phyloP scores from a whole-genome alignment of 1,140 invertebrate genomes.

The Amphibalanus amphitrite region DNA sequence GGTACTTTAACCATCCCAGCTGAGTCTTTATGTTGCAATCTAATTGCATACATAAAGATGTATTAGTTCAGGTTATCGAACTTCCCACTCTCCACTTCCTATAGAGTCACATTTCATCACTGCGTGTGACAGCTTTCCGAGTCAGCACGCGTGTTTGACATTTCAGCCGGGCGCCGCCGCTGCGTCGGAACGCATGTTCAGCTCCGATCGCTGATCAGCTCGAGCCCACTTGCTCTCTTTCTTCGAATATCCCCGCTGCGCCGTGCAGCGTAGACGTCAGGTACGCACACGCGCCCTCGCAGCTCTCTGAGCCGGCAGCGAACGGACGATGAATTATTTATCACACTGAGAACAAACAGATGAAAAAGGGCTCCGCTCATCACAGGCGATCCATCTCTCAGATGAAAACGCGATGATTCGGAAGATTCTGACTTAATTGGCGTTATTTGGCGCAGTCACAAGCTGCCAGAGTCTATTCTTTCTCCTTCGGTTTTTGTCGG shows the following conservation, averaged over 20 bases:
- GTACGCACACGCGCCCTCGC: background rate
- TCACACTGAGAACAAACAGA: background rate
- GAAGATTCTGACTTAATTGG: background rate
- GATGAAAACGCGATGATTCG: background rate
- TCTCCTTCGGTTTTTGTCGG: background rate
- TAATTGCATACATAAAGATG: too few relatives aligned
- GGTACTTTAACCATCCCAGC: too few relatives aligned
- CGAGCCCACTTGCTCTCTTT: too few relatives aligned
- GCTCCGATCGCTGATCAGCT: background rate
- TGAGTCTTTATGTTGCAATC: too few relatives aligned
- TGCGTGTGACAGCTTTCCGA: background rate
- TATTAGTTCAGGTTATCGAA: too few relatives aligned
- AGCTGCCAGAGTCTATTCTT: too few relatives aligned
- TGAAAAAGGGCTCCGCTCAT: background rate
- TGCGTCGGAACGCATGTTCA: background rate
- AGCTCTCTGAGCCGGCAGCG: background rate
- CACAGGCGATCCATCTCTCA: background rate
- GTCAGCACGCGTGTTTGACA: background rate
- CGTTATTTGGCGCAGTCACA: background rate
- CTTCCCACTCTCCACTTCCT: too few relatives aligned
- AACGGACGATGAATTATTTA: background rate
- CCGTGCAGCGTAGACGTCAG: too few relatives aligned
- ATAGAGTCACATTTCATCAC: background rate
- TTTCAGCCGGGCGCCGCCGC: background rate
- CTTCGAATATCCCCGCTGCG: too few relatives aligned